These are phyloP conservation scores for Mionectes macconnelli DNA, from an alignment of 2,113 vertebrate species.

Conservation along the genomic window DNA sequence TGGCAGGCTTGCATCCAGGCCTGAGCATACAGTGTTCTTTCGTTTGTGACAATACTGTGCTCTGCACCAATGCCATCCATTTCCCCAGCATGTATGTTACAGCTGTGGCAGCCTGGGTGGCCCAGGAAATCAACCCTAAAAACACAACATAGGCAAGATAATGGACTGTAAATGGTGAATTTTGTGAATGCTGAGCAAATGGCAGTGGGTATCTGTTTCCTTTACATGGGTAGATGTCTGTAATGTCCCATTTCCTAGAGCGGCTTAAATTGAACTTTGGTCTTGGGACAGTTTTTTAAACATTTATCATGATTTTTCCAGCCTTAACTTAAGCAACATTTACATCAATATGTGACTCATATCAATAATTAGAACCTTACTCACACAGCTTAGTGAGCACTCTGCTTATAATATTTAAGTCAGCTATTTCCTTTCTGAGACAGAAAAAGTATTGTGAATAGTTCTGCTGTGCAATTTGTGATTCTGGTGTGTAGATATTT, in stretches of 20 bases:
- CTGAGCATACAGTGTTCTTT: background rate
- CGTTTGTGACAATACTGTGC: background rate
- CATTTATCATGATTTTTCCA: background rate
- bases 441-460: background rate
- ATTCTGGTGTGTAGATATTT: background rate
- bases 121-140: background rate
- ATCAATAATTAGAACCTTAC: background rate
- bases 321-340: background rate
- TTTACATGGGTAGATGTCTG: background rate
- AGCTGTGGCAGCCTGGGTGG: background rate
- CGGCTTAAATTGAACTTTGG: background rate
- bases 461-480: background rate
- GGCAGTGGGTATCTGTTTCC: background rate
- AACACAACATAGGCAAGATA: background rate
- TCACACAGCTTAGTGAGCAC: background rate
- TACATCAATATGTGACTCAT: conserved; percentile 1
- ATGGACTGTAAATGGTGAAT: background rate
- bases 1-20: background rate
- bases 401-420: conserved; percentile 4
- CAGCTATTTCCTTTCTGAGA: background rate
- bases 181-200: background rate
- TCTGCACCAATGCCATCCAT: background rate
- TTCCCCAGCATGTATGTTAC: background rate
- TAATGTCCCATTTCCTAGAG: background rate
- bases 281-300: background rate